A percentile compares a stretch with the other conserved stretches of the same genome.
These are phyloP conservation scores for Caenorhabditis plicata DNA, from an alignment of 2,888 invertebrate species.

Conservation along the genomic window DNA sequence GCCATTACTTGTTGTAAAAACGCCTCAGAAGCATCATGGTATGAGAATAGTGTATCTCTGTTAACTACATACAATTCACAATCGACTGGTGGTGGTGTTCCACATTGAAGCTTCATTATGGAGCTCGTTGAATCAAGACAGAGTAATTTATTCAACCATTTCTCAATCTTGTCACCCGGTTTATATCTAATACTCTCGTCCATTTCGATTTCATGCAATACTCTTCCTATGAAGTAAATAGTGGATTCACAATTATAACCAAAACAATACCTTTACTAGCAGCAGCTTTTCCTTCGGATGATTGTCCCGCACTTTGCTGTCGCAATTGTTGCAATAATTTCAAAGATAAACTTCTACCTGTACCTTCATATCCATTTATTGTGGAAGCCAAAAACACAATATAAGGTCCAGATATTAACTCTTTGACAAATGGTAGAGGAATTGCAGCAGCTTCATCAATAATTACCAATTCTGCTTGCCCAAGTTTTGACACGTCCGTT, in stretches of 20 bases:
- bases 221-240: too few relatives aligned
- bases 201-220: slow-evolving; percentile 73
- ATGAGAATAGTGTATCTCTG: slow-evolving; percentile 91
- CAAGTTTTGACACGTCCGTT: slow-evolving; percentile 81
- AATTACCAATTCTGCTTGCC: slow-evolving; percentile 89
- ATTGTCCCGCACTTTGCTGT: slow-evolving; percentile 61
- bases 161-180: slow-evolving; percentile 74
- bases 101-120: slow-evolving; percentile 67
- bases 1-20: slow-evolving; percentile 89
- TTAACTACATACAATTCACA: slow-evolving; percentile 78
- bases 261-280: too few relatives aligned
- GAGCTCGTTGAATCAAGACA: slow-evolving; percentile 78
- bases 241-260: too few relatives aligned
- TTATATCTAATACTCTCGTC: slow-evolving; percentile 94
- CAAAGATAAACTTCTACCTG: slow-evolving; percentile 89
- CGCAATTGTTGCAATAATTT: slow-evolving; percentile 88
- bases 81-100: slow-evolving; percentile 83
- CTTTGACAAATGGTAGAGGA: slow-evolving; percentile 85
- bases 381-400: slow-evolving; percentile 85
- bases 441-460: slow-evolving; percentile 99
- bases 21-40: slow-evolving; percentile 80
- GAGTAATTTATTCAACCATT: slow-evolving; percentile 85
- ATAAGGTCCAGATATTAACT: slow-evolving; percentile 58
- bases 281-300: slow-evolving; percentile 21
- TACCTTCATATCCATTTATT: slow-evolving; percentile 82